A percentile compares a stretch with the other conserved stretches of the same genome.
phyloP scores from a whole-genome alignment of 2,888 invertebrate species.

The Uloborus plumipes region DNA sequence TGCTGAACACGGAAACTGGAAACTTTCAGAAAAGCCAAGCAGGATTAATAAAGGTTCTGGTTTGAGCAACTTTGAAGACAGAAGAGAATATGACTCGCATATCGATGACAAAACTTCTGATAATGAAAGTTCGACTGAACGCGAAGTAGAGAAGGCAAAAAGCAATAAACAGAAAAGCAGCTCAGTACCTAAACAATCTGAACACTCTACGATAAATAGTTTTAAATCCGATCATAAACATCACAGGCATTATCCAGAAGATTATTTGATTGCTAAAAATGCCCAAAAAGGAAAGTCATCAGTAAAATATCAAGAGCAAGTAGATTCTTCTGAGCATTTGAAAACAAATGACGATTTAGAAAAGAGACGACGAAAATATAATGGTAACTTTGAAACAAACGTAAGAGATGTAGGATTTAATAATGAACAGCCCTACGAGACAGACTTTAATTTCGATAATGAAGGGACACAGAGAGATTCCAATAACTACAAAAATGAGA shows the following conservation, averaged over 20 bases:
- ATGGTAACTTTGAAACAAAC: too few relatives aligned
- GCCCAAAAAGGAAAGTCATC: background rate
- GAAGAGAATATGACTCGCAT: too few relatives aligned
- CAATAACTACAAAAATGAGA: background rate
- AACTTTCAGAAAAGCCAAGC: background rate
- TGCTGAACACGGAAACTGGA: slow-evolving; percentile 24
- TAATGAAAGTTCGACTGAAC: too few relatives aligned
- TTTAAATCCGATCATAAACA: too few relatives aligned
- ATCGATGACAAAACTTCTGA: too few relatives aligned
- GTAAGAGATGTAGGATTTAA: background rate
- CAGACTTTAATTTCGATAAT: background rate
- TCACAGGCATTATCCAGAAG: background rate
- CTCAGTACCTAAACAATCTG: too few relatives aligned
- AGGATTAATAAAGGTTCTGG: background rate
- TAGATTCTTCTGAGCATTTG: background rate
- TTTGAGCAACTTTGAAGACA: too few relatives aligned
- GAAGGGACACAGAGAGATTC: background rate
- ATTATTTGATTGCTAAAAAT: background rate
- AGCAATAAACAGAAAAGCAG: too few relatives aligned
- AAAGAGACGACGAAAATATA: too few relatives aligned
- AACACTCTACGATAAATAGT: too few relatives aligned
- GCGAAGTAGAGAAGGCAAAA: too few relatives aligned
- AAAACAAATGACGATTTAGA: too few relatives aligned
- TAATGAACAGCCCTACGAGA: background rate
- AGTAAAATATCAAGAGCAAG: background rate